Evolutionary conservation across 2,113 vertebrate genomes (phyloP).

Genomic region (Dinomys branickii): DNA sequence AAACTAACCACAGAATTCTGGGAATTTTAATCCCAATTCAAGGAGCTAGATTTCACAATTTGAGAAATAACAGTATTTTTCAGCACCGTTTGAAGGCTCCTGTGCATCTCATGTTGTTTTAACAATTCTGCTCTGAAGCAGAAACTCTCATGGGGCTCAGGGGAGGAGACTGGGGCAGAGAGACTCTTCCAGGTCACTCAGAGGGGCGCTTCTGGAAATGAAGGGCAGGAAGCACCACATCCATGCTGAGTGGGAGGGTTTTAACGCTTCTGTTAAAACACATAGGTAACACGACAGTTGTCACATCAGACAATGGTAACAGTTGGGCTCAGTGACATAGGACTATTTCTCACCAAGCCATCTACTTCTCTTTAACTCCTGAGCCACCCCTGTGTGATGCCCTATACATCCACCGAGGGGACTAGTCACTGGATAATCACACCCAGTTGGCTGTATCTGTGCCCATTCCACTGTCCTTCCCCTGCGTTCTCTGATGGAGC

Average conservation of each 20-base stretch:
- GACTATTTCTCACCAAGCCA: not conserved
- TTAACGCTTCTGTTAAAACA: not conserved
- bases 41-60: not conserved
- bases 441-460: accelerated
- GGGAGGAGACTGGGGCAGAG: not conserved
- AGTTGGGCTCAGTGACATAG: not conserved
- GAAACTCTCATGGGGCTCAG: too few relatives aligned
- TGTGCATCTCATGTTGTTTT: not conserved
- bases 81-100: not conserved
- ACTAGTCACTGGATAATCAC: not conserved
- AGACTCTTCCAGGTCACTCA: not conserved
- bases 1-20: not conserved
- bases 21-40: not conserved
- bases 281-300: not conserved
- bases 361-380: not conserved
- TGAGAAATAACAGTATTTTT: not conserved
- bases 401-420: not conserved
- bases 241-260: not conserved
- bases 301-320: not conserved
- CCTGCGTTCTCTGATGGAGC: not conserved
- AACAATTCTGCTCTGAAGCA: not conserved
- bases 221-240: not conserved
- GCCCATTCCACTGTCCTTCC: not conserved
- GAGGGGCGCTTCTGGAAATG: not conserved
- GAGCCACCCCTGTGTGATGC: not conserved